These are phyloP conservation scores for Hylia prasina DNA, from an alignment of 2,113 vertebrate genomes.

Conservation along the genomic window DNA sequence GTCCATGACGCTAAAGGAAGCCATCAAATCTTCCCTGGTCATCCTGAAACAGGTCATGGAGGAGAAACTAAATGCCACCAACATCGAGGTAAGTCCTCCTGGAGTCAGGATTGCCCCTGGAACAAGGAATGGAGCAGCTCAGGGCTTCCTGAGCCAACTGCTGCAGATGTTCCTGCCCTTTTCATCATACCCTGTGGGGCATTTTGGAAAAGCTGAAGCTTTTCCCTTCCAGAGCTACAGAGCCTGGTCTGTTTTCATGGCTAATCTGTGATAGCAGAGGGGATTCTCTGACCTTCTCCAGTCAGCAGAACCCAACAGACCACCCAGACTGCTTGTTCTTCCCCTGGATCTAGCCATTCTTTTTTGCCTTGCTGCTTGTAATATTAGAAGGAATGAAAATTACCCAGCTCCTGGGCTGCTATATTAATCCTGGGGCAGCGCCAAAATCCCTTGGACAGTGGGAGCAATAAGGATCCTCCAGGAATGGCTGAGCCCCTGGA, in stretches of 20 bases:
- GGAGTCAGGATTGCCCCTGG: background rate
- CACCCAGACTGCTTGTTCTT: background rate
- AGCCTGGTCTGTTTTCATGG: background rate
- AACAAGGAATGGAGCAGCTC: background rate
- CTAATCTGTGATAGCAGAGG: background rate
- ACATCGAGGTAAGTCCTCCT: conserved; percentile 83
- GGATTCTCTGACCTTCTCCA: background rate
- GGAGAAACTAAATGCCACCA: conserved; percentile 98
- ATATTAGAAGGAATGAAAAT: conserved; percentile 37
- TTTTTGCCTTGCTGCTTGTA: background rate
- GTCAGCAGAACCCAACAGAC: background rate
- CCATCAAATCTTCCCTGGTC: conserved; percentile 96
- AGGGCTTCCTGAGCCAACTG: background rate
- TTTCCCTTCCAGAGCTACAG: background rate
- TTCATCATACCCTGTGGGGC: fast-evolving
- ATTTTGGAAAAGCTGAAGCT: background rate
- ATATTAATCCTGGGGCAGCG: background rate
- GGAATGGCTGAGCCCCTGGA: background rate
- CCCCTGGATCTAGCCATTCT: background rate
- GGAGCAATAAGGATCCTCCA: background rate
- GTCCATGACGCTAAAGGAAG: conserved; percentile 99
- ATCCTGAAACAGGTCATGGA: conserved; percentile 99
- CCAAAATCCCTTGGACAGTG: conserved; percentile 13
- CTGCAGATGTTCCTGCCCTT: background rate
- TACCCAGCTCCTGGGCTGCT: conserved; percentile 12